Evolutionary conservation across 2,113 vertebrate species (phyloP).

Genomic region (Melanerpes formicivorus): DNA sequence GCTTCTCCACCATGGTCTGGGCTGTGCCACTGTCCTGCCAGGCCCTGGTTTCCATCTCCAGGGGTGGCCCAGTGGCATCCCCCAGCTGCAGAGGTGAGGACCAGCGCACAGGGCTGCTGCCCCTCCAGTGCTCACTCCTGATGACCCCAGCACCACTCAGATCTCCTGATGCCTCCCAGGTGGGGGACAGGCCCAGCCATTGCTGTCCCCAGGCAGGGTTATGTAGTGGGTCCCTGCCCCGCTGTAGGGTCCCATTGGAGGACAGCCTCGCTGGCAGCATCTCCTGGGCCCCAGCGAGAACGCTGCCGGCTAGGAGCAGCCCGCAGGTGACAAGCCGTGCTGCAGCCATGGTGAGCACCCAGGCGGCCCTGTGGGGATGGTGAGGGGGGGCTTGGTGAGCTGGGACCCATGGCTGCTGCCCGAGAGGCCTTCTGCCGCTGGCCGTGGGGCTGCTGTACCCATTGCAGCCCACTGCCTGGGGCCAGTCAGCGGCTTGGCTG

Average conservation of each 20-base stretch:
- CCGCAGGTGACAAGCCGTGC: slow-evolving; percentile 5
- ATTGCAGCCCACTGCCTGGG: background rate
- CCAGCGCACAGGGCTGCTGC: background rate
- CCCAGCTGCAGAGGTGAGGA: background rate
- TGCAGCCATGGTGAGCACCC: slow-evolving; percentile 17
- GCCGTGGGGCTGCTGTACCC: background rate
- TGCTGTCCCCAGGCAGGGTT: background rate
- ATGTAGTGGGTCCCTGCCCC: background rate
- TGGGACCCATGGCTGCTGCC: background rate
- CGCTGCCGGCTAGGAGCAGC: background rate
- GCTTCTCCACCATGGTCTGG: background rate
- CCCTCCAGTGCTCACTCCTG: background rate
- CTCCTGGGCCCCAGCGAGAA: background rate
- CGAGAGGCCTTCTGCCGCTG: background rate
- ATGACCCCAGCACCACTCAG: background rate
- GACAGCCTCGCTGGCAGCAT: background rate
- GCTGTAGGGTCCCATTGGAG: background rate
- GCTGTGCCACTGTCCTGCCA: background rate
- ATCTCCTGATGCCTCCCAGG: slow-evolving; percentile 33
- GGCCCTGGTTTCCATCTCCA: background rate
- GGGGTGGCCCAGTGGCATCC: background rate
- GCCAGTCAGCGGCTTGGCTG: background rate
- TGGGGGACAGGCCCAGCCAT: background rate
- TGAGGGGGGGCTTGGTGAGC: background rate
- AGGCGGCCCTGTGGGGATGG: background rate